A percentile compares a stretch with the other conserved stretches of the same genome.
These are phyloP conservation scores for Onychostruthus taczanowskii DNA, from an alignment of 2,113 vertebrate species.

Conservation along the genomic window DNA sequence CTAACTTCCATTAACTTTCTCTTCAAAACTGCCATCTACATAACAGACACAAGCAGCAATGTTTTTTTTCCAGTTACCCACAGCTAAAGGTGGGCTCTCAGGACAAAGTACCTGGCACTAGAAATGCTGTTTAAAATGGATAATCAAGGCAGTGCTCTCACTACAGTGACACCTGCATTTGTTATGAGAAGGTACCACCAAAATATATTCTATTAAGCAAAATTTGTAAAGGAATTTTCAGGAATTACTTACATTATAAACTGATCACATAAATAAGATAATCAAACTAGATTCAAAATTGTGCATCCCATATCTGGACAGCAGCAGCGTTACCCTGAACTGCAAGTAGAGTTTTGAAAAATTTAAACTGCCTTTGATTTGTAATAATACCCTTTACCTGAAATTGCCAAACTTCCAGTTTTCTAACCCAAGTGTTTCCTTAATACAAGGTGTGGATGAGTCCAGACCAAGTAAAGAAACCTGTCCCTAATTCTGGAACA, in stretches of 20 bases:
- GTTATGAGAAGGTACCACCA: not conserved
- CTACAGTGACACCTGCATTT: not conserved
- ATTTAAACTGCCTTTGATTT: not conserved
- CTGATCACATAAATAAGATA: not conserved
- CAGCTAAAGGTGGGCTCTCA: not conserved
- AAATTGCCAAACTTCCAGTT: not conserved
- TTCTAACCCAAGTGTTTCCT: not conserved
- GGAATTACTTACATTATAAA: not conserved
- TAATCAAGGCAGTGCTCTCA: not conserved
- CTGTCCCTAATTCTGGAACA: conserved; percentile 54
- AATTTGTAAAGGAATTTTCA: not conserved
- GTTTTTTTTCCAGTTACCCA: not conserved
- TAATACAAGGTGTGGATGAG: not conserved
- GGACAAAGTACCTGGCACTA: not conserved
- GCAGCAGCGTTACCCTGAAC: not conserved
- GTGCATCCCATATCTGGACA: not conserved
- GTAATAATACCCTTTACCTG: not conserved
- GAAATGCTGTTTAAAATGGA: not conserved
- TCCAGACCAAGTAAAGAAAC: conserved; percentile 1
- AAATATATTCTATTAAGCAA: not conserved
- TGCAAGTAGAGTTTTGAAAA: not conserved
- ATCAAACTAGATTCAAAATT: not conserved
- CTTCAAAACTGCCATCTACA: not conserved
- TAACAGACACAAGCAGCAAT: not conserved
- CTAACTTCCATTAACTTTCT: not conserved